Evolutionary conservation across 2,888 invertebrate genomes (phyloP).

Genomic region (Conus canariensis): DNA sequence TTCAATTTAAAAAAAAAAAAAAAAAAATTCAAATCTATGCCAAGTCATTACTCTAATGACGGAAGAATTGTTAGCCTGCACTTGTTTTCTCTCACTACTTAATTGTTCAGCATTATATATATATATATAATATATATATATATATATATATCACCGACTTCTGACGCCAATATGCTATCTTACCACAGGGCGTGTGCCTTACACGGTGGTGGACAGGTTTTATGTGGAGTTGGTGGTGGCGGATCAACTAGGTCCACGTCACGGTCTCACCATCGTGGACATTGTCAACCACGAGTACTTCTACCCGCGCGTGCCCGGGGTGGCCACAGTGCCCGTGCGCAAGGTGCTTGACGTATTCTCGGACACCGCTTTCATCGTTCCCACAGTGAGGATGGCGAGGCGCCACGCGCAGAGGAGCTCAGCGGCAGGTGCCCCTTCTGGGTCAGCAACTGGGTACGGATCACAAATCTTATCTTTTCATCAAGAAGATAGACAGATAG

Average conservation of each 20-base stretch:
- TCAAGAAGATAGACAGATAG: too few relatives aligned
- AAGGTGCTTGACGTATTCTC: background rate
- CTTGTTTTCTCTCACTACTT: too few relatives aligned
- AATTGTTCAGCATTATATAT: too few relatives aligned
- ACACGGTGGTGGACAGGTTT: background rate
- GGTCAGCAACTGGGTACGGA: too few relatives aligned
- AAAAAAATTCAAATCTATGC: too few relatives aligned
- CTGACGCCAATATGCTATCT: background rate
- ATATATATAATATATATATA: too few relatives aligned
- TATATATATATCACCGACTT: background rate
- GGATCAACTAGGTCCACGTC: background rate
- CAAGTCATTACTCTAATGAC: too few relatives aligned
- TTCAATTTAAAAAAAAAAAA: too few relatives aligned
- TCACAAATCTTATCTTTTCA: too few relatives aligned
- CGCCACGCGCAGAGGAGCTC: background rate
- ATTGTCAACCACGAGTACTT: background rate
- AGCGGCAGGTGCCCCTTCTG: too few relatives aligned
- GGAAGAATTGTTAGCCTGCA: too few relatives aligned
- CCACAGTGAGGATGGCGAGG: background rate
- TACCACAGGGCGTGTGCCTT: background rate
- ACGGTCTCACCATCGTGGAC: background rate
- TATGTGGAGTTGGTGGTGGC: background rate
- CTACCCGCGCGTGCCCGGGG: conserved; percentile 6
- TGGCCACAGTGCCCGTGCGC: background rate
- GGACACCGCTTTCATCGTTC: background rate